A percentile compares a stretch with the other conserved stretches of the same genome.
Evolutionary conservation across 2,113 vertebrate species (phyloP).

Genomic region (Gambusia affinis): DNA sequence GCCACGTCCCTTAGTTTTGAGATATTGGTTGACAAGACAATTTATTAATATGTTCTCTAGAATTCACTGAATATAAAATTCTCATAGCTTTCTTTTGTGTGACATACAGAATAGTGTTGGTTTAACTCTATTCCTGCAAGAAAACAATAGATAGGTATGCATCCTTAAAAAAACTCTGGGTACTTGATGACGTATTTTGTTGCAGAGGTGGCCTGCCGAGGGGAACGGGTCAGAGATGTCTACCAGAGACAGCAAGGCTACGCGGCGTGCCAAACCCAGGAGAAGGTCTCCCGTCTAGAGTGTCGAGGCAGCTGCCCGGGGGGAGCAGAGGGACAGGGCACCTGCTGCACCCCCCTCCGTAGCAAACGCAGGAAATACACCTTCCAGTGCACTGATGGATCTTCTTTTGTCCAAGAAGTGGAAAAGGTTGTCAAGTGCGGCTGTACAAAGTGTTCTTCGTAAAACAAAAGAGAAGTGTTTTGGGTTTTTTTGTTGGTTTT

Average conservation of each 20-base stretch:
- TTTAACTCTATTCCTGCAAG: too few relatives aligned
- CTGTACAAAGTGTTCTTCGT: constrained; percentile 92
- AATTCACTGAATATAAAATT: too few relatives aligned
- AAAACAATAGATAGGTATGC: too few relatives aligned
- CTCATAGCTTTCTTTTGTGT: too few relatives aligned
- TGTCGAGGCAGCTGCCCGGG: constrained; percentile 88
- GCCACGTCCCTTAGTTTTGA: too few relatives aligned
- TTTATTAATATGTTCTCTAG: too few relatives aligned
- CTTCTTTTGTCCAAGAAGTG: constrained; percentile 96
- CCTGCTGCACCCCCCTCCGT: constrained; percentile 92
- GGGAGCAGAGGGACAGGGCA: constrained; percentile 73
- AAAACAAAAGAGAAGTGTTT: constrained; percentile 58
- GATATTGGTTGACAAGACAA: too few relatives aligned
- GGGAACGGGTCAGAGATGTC: constrained; percentile 96
- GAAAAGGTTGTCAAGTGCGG: constrained; percentile 98
- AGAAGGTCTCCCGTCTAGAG: constrained; percentile 97
- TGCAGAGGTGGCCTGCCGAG: constrained; percentile 96
- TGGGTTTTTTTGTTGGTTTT: not conserved
- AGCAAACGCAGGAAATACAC: constrained; percentile 99
- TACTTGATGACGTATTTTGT: not conserved
- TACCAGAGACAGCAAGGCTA: constrained; percentile 99
- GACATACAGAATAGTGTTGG: too few relatives aligned
- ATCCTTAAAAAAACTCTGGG: not conserved
- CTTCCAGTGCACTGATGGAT: constrained; percentile 97
- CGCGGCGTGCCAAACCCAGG: constrained; percentile 96